Evolutionary conservation across 1,140 invertebrate species (phyloP).

Genomic region (Battus philenor): DNA sequence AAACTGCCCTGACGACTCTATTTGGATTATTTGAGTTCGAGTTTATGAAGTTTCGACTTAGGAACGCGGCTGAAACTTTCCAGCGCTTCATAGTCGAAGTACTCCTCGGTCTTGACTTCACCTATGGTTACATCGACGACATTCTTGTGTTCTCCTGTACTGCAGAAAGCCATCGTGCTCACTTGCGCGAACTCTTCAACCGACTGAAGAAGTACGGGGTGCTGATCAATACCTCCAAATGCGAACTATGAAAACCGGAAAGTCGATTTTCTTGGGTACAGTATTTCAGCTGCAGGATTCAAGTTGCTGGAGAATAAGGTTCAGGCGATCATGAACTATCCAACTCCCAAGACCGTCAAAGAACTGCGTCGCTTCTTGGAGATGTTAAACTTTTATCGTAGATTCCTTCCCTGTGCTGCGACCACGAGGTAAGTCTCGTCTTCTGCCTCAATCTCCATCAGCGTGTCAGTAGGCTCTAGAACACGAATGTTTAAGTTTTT

Average conservation of each 20-base stretch:
- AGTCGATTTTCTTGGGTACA: not conserved
- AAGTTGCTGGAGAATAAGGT: not conserved
- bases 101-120: not conserved
- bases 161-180: not conserved
- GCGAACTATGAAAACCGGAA: too few relatives aligned
- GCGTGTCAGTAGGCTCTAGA: too few relatives aligned
- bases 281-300: not conserved
- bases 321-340: constrained; percentile 11
- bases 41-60: not conserved
- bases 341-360: constrained; percentile 7
- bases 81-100: too few relatives aligned
- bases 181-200: not conserved
- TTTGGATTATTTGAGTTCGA: too few relatives aligned
- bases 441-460: too few relatives aligned
- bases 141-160: not conserved
- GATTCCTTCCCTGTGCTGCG: constrained; percentile 3
- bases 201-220: not conserved
- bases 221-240: not conserved
- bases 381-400: constrained; percentile 14
- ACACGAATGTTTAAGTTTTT: too few relatives aligned
- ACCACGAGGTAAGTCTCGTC: too few relatives aligned
- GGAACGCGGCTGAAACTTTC: too few relatives aligned
- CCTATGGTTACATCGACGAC: not conserved
- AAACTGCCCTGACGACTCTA: too few relatives aligned
- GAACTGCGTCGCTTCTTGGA: constrained; percentile 14